These are phyloP conservation scores for Sepioteuthis lessoniana DNA, from an alignment of 2,888 invertebrate species.

Conservation along the genomic window DNA sequence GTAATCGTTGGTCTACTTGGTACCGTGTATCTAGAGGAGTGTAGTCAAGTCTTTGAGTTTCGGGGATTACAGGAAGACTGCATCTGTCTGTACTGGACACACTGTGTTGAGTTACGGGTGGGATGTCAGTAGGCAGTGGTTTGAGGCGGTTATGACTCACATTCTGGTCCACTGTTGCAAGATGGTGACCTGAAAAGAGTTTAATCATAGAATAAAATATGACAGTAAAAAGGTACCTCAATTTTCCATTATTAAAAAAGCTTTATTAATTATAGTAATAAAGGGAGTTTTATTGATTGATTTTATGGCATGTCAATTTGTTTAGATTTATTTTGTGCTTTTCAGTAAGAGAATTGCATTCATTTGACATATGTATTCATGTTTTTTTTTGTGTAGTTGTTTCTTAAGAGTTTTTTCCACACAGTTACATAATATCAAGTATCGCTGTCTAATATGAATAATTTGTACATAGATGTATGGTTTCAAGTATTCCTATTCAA, in stretches of 20 bases:
- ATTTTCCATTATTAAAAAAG: neutral
- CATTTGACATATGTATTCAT: no score
- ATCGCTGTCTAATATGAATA: no score
- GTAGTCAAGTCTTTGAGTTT: slow-evolving; percentile 60
- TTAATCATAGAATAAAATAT: neutral
- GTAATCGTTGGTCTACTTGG: slow-evolving; percentile 53
- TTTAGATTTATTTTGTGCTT: no score
- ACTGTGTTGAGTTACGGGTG: neutral
- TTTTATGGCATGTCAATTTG: no score
- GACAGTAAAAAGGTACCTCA: neutral
- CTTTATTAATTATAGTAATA: no score
- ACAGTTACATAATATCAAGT: no score
- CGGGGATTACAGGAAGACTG: slow-evolving; percentile 60
- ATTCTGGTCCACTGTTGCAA: slow-evolving; percentile 46
- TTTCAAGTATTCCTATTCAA: no score
- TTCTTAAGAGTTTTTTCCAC: no score
- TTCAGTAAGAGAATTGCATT: no score
- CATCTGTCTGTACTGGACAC: slow-evolving; percentile 43
- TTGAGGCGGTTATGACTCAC: slow-evolving; percentile 14
- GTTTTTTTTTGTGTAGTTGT: no score
- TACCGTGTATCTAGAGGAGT: slow-evolving; percentile 58
- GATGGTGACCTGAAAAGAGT: slow-evolving; percentile 37
- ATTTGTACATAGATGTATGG: no score
- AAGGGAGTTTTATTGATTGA: no score
- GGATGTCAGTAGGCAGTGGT: slow-evolving; percentile 44